Base-by-base conservation (phyloP, 2,113 vertebrate genomes). In the Vimba vimba region DNA sequence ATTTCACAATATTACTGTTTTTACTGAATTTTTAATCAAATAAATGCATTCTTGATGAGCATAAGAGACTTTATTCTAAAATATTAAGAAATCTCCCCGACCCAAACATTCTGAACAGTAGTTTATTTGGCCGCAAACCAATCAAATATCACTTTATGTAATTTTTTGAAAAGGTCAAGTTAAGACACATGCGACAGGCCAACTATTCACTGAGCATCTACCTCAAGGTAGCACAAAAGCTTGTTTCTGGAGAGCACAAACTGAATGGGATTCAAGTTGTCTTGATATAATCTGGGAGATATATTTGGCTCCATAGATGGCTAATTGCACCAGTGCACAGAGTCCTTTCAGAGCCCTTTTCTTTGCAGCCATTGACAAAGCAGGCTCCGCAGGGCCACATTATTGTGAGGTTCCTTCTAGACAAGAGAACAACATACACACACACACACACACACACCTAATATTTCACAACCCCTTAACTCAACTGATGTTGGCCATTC, bases 321-420 rank as follows among this genome's bases (percentile, higher is more conserved):
- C 69, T 90, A 82, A 90, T 87, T 89, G 81, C 86, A 57, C 76
- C 76, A 39, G 50, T 79, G 50, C 87, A 86, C 79, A 11, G 77
- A 87, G 80, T 81, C 86, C 62, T 82, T 89, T 86, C 86, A 88
- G 19, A 76, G 33, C 43, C 30, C 36, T 74, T 74, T 85, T 84
- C 60, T 76, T 78, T 30, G 75, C 57, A 68, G 36, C 68, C 79
- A 83, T 79, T 87, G 84, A 87, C 78, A 82, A 79, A 69, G 27
- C 33, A 4, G 19, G 6, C 43, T 82, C 69, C 55, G 80, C 52
- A 71, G 85, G 85, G 77, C 77, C 55, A 71, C 76, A 55, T 79
- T 82, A 88, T 88, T 88, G 75, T 83, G 39, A 83, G 66, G 80
- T 59, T 17, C 33, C 69, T 39, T 82, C 23, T 62, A 71, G 23